Evolutionary conservation across 2,113 vertebrate genomes (phyloP).

Genomic region (Chaetorhynchus papuensis): DNA sequence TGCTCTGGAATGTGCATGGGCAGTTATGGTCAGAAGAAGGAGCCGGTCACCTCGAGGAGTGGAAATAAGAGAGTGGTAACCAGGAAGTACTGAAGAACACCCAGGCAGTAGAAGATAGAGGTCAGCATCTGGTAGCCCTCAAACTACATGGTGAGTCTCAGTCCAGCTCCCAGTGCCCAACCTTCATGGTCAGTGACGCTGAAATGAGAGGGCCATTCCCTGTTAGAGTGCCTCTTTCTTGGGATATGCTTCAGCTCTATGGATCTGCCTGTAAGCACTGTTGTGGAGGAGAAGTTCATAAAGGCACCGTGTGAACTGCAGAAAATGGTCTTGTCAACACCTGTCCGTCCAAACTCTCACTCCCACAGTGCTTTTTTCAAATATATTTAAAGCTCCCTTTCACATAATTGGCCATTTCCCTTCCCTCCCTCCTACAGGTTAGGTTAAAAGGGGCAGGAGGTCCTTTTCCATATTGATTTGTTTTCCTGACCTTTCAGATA

Average conservation of each 20-base stretch:
- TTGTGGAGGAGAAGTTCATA: neutral
- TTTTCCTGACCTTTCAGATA: constrained; percentile 68
- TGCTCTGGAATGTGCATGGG: neutral
- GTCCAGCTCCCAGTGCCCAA: neutral
- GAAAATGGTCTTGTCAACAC: constrained; percentile 25
- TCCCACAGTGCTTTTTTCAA: constrained; percentile 19
- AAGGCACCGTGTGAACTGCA: neutral
- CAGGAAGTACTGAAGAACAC: neutral
- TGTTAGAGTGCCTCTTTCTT: neutral
- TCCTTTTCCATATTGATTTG: constrained; percentile 58
- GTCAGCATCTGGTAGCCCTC: neutral
- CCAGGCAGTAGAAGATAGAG: neutral
- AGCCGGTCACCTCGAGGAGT: accelerated
- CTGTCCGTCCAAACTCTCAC: constrained; percentile 14
- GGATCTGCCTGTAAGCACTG: neutral
- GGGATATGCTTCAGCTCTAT: neutral
- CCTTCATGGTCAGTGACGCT: neutral
- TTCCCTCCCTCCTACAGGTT: constrained; percentile 5
- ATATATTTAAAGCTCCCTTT: constrained; percentile 63
- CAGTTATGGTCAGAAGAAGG: neutral
- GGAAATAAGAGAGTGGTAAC: neutral
- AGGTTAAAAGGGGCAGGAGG: constrained; percentile 57
- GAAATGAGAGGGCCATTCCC: neutral
- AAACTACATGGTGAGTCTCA: neutral
- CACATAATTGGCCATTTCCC: constrained; percentile 4